A percentile compares a stretch with the other conserved stretches of the same genome.
Evolutionary conservation across 2,888 invertebrate genomes (phyloP).

Genomic region (Agelastica alni): DNA sequence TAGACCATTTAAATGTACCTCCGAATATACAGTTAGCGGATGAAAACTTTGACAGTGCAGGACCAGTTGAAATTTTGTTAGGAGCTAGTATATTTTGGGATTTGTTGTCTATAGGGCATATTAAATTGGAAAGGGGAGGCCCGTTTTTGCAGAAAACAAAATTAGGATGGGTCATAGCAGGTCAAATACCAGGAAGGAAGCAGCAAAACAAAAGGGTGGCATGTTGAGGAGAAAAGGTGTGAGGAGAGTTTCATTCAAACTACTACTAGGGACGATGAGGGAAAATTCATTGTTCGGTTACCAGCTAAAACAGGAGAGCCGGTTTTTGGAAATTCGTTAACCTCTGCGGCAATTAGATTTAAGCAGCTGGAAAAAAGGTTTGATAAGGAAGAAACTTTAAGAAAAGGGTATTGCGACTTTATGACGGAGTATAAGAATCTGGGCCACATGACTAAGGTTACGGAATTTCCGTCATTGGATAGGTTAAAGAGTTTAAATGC

Average conservation of each 20-base stretch:
- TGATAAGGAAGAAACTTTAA: not conserved
- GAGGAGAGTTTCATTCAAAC: not conserved
- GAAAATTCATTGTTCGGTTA: not conserved
- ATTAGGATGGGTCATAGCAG: not conserved
- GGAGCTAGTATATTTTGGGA: not conserved
- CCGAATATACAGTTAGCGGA: not conserved
- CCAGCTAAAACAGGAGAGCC: not conserved
- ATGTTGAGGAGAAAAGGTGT: not conserved
- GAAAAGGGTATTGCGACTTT: conserved; percentile 9
- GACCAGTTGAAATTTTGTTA: not conserved
- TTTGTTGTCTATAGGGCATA: not conserved
- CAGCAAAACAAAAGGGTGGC: not conserved
- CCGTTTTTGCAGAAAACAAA: not conserved
- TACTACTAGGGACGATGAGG: not conserved
- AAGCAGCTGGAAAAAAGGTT: conserved; percentile 17
- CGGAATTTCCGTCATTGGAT: not conserved
- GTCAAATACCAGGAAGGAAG: not conserved
- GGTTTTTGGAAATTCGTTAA: conserved; percentile 10
- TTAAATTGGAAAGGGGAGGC: not conserved
- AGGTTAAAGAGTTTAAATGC: not conserved
- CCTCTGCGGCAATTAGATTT: conserved; percentile 12
- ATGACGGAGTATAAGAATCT: conserved; percentile 19
- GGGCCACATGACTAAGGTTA: conserved; percentile 19
- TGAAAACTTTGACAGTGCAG: not conserved
- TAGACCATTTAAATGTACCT: not conserved